Percentiles rank a stretch among this genome's conserved stretches.
These are phyloP conservation scores for Drosophila ercepeae DNA, from an alignment of 1,140 invertebrate species.

Conservation along the genomic window DNA sequence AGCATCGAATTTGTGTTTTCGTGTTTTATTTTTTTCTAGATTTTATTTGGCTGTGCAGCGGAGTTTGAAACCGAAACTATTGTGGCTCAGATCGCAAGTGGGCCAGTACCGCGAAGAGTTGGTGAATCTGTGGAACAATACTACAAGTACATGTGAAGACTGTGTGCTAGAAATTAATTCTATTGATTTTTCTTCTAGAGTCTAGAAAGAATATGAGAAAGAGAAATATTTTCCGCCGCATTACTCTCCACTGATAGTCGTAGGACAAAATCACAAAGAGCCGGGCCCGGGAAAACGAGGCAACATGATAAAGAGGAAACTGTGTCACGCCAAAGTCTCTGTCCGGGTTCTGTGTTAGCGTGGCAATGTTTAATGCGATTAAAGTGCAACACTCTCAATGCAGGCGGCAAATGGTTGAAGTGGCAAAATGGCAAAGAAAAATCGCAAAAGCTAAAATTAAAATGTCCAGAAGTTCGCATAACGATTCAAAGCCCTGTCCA, in stretches of 20 bases:
- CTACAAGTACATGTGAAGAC: slow-evolving; percentile 27
- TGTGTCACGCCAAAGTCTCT: slow-evolving; percentile 48
- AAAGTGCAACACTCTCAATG: slow-evolving; percentile 73
- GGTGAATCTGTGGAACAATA: slow-evolving; percentile 17
- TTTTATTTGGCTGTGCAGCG: slow-evolving; percentile 1
- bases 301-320: slow-evolving; percentile 38
- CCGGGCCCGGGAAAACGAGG: neutral
- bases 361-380: slow-evolving; percentile 79
- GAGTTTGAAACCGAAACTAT: slow-evolving; percentile 22
- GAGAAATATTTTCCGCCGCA: slow-evolving; percentile 53
- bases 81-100: slow-evolving; percentile 15
- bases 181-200: slow-evolving; percentile 63
- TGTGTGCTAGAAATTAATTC: slow-evolving; percentile 27
- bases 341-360: slow-evolving; percentile 52
- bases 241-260: slow-evolving; percentile 54
- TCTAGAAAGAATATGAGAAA: slow-evolving; percentile 52
- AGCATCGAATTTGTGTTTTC: slow-evolving; percentile 47
- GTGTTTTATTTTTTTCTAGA: neutral
- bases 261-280: slow-evolving; percentile 26
- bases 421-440: slow-evolving; percentile 25
- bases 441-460: slow-evolving; percentile 23
- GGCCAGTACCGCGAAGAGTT: neutral
- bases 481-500: slow-evolving; percentile 13
- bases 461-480: slow-evolving; percentile 21
- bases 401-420: slow-evolving; percentile 26